Evolutionary conservation across 2,888 invertebrate genomes (phyloP).

Genomic region (Heliothis peltigera): DNA sequence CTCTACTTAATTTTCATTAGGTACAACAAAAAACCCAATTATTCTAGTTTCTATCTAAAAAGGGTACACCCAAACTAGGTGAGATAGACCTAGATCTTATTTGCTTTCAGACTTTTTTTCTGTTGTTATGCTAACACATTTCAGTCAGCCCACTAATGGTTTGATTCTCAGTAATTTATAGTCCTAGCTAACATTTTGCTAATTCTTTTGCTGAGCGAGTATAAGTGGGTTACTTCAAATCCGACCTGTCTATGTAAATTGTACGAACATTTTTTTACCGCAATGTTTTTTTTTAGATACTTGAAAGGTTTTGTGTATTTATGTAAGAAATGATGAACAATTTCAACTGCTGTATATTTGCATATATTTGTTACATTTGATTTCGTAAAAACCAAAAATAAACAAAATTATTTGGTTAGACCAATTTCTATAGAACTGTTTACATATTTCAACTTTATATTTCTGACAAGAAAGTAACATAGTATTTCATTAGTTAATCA

Average conservation of each 20-base stretch:
- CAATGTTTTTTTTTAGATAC: background rate
- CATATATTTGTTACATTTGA: too few species aligned
- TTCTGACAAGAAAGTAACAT: too few species aligned
- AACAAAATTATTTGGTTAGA: too few species aligned
- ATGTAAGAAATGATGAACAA: too few species aligned
- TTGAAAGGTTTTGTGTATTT: background rate
- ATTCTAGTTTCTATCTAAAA: background rate
- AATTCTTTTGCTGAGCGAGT: constrained; percentile 58
- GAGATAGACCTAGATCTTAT: constrained; percentile 12
- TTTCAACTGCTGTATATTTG: too few species aligned
- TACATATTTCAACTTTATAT: too few species aligned
- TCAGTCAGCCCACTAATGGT: constrained; percentile 56
- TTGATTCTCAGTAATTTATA: constrained; percentile 63
- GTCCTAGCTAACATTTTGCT: constrained; percentile 53
- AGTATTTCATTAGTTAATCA: too few species aligned
- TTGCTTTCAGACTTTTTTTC: constrained; percentile 27
- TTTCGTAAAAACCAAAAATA: too few species aligned
- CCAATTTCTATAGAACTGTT: too few species aligned
- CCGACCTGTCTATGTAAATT: background rate
- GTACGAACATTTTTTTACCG: constrained; percentile 7
- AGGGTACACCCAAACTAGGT: constrained; percentile 19
- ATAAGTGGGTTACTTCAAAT: constrained; percentile 39
- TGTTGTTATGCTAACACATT: constrained; percentile 54
- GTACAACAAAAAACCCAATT: too few species aligned
- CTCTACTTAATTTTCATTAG: too few species aligned